Percentiles rank a stretch among this genome's conserved stretches.
Conservation (phyloP, 2,888 invertebrate genomes). For the Trichacis sp. region DNA sequence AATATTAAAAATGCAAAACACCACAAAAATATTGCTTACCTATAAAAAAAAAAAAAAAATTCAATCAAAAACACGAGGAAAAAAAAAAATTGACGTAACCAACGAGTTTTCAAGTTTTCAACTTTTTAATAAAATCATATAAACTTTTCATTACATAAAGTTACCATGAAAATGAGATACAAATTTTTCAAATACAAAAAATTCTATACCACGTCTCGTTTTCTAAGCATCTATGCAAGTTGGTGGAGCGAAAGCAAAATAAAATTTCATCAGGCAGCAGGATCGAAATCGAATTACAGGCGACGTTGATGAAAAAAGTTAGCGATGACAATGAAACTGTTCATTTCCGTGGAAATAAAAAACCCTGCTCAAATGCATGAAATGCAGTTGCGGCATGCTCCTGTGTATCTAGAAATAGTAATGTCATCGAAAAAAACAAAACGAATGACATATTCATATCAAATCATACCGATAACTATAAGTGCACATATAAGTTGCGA, state of each 20-base stretch:
- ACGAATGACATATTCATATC: slow-evolving; percentile 1
- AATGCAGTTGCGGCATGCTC: slow-evolving; percentile 14
- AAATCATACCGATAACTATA: not conserved
- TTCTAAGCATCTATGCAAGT: no score
- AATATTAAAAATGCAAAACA: no score
- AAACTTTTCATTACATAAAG: slow-evolving; percentile 1
- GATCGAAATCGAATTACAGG: not conserved
- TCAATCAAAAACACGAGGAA: not conserved
- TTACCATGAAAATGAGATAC: slow-evolving; percentile 1
- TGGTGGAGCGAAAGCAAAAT: not conserved
- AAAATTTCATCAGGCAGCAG: not conserved
- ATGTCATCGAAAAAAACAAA: slow-evolving; percentile 18
- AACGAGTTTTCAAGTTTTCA: not conserved
- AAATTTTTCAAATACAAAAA: slow-evolving; percentile 1
- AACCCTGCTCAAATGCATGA: not conserved
- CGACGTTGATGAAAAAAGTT: not conserved
- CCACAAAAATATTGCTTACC: not conserved
- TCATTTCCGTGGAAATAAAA: not conserved
- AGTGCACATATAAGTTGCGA: not conserved
- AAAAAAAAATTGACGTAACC: not conserved
- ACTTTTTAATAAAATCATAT: slow-evolving; percentile 7
- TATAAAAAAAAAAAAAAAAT: not conserved
- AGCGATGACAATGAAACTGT: not conserved
- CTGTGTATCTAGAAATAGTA: slow-evolving; percentile 30
- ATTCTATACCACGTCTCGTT: no score